A percentile compares a stretch with the other conserved stretches of the same genome.
Conservation (phyloP, 1,140 invertebrate genomes). For the Penaeus japonicus region DNA sequence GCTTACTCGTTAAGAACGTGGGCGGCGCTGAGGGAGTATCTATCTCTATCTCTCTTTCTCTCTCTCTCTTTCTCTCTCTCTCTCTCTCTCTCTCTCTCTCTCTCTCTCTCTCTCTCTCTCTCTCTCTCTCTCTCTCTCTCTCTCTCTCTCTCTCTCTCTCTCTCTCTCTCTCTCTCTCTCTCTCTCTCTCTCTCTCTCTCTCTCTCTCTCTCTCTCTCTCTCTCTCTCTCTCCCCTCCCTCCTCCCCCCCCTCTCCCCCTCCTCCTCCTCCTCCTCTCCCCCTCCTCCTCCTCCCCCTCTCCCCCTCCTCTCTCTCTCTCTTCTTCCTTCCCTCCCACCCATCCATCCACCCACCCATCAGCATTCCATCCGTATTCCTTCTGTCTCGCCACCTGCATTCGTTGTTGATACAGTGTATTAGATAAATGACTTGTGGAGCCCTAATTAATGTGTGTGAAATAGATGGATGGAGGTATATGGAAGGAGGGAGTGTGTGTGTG, state of each 20-base stretch:
- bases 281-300: background rate
- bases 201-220: slow-evolving; percentile 19
- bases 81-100: no score
- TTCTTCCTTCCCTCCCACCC: background rate
- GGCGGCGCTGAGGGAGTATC: no score
- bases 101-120: background rate
- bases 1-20: no score
- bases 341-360: background rate
- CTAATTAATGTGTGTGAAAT: no score
- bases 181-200: slow-evolving; percentile 11
- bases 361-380: no score
- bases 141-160: background rate
- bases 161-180: background rate
- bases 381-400: no score
- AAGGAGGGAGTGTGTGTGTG: background rate
- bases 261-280: background rate
- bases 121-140: background rate
- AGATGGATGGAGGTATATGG: no score
- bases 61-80: background rate
- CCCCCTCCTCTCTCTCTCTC: background rate
- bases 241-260: background rate
- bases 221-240: slow-evolving; percentile 21
- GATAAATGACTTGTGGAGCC: no score
- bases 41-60: background rate
- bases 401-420: no score